Conservation (phyloP, 2,113 vertebrate species). For the Orientallactaga bullata region DNA sequence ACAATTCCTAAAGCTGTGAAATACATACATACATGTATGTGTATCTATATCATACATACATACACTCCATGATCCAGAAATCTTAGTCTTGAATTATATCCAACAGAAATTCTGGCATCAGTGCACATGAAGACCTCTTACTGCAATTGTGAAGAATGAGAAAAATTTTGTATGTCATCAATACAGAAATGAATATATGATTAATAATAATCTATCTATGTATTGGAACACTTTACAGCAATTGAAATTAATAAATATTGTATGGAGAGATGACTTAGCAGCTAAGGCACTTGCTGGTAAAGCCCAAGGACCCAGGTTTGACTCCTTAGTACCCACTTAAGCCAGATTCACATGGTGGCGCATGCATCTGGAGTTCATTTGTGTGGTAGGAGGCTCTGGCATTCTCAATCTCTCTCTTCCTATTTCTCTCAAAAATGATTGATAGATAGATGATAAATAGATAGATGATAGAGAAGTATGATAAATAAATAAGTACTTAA, state of each 20-base stretch:
- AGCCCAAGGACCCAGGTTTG: too few relatives aligned
- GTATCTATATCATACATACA: too few relatives aligned
- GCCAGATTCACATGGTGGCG: too few relatives aligned
- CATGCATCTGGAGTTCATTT: too few relatives aligned
- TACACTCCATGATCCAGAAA: not conserved
- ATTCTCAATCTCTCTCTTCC: too few relatives aligned
- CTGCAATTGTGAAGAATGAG: not conserved
- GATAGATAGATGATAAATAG: too few relatives aligned
- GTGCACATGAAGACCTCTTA: not conserved
- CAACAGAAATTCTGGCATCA: constrained; percentile 9
- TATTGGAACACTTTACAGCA: not conserved
- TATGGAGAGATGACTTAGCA: too few relatives aligned
- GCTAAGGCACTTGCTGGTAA: too few relatives aligned
- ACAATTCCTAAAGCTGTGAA: not conserved
- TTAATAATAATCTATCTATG: not conserved
- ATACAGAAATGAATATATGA: not conserved
- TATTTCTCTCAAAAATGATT: too few relatives aligned
- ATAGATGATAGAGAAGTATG: too few relatives aligned
- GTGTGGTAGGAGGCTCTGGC: too few relatives aligned
- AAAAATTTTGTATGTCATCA: not conserved
- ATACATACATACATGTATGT: not conserved
- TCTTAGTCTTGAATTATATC: not conserved
- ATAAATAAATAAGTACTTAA: constrained; percentile 18
- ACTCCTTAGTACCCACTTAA: too few relatives aligned
- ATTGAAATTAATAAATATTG: constrained; percentile 5